A percentile compares a stretch with the other conserved stretches of the same genome.
phyloP scores from a whole-genome alignment of 2,113 vertebrate species.

The Epinephelus moara region DNA sequence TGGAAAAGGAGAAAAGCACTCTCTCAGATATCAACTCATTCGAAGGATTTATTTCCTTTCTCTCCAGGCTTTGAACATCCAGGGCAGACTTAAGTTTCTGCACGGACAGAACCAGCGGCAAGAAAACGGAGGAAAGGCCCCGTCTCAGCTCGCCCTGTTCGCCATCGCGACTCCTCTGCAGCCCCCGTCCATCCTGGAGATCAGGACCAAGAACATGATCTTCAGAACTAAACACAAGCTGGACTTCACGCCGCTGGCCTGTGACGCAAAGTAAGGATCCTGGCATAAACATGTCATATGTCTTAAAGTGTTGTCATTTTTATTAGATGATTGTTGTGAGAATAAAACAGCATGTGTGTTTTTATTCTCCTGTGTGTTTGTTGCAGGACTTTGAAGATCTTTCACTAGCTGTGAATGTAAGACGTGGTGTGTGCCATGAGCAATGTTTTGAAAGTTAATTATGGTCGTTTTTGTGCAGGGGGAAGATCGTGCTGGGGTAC shows the following conservation, averaged over 20 bases:
- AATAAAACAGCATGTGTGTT: background rate
- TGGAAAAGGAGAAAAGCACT: no score
- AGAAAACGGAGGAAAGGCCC: conserved; percentile 73
- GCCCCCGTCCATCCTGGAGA: conserved; percentile 83
- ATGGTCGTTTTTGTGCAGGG: conserved; percentile 60
- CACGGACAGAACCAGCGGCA: conserved; percentile 81
- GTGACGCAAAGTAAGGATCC: conserved; percentile 82
- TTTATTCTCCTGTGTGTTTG: background rate
- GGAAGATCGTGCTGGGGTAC: conserved; percentile 83
- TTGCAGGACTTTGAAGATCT: background rate
- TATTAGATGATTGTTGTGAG: no score
- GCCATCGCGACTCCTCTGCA: conserved; percentile 86
- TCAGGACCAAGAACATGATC: conserved; percentile 85
- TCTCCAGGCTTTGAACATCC: conserved; percentile 83
- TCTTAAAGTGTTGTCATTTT: background rate
- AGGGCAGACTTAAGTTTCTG: conserved; percentile 87
- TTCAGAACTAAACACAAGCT: conserved; percentile 89
- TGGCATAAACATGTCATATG: background rate
- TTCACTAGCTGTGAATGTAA: background rate
- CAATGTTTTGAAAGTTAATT: background rate
- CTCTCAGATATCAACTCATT: background rate
- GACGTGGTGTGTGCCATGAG: background rate
- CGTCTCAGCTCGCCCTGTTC: conserved; percentile 83
- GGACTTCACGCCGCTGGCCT: conserved; percentile 86
- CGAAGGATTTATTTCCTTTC: background rate